Evolutionary conservation across 2,888 invertebrate genomes (phyloP).

Genomic region (Phorcus lineatus): DNA sequence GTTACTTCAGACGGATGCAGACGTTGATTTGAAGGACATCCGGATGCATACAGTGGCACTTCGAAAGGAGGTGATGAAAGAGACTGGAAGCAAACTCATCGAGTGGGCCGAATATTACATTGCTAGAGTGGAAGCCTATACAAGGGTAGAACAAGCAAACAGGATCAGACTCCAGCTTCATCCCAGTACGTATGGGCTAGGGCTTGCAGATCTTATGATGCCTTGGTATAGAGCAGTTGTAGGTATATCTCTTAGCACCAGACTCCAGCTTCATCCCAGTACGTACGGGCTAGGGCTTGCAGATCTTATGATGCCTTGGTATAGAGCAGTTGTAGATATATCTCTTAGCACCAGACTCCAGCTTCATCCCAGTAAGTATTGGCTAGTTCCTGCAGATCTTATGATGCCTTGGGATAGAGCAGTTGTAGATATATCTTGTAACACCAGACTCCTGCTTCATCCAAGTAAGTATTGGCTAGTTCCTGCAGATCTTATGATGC

Average conservation of each 20-base stretch:
- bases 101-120: slow-evolving; percentile 67
- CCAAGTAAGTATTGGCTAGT: slow-evolving; percentile 26
- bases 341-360: slow-evolving; percentile 62
- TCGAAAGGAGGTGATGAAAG: slow-evolving; percentile 62
- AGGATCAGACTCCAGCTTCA: slow-evolving; percentile 65
- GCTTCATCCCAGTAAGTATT: slow-evolving; percentile 47
- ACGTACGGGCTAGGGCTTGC: too few species aligned
- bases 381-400: too few species aligned
- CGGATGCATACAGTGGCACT: slow-evolving; percentile 66
- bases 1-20: slow-evolving; percentile 50
- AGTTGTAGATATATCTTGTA: too few species aligned
- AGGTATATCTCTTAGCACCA: too few species aligned
- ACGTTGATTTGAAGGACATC: slow-evolving; percentile 59
- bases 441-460: slow-evolving; percentile 62
- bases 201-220: too few species aligned
- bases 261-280: slow-evolving; percentile 58
- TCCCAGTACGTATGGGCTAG: slow-evolving; percentile 26
- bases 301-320: too few species aligned
- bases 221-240: too few species aligned
- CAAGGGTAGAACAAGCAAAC: slow-evolving; percentile 63
- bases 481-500: too few species aligned
- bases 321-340: too few species aligned
- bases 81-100: slow-evolving; percentile 63
- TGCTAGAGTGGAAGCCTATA: slow-evolving; percentile 71
- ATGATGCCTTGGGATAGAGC: too few species aligned